These are phyloP conservation scores for Avahi laniger DNA, from an alignment of 2,797 vertebrate species.

Conservation along the genomic window DNA sequence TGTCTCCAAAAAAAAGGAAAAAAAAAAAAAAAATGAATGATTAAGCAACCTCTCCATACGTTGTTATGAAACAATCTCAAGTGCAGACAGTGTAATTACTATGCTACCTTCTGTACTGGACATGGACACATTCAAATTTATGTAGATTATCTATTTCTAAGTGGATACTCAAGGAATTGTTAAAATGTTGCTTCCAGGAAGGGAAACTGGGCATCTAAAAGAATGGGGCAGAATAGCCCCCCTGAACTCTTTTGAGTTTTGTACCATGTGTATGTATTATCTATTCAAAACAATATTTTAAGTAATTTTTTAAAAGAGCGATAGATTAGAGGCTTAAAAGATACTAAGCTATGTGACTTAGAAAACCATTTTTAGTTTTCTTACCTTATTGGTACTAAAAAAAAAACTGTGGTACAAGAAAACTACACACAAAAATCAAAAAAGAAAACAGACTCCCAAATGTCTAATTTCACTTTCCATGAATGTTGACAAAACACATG, in stretches of 20 bases:
- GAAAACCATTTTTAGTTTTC: neutral
- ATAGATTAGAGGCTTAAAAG: neutral
- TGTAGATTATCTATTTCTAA: neutral
- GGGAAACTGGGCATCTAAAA: neutral
- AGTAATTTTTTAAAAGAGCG: neutral
- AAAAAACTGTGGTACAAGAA: neutral
- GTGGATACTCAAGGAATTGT: neutral
- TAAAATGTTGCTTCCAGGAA: neutral
- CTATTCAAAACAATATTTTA: neutral
- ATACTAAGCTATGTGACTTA: neutral
- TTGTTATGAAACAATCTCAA: neutral
- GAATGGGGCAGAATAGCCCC: accelerated
- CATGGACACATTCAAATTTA: neutral
- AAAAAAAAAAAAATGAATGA: neutral
- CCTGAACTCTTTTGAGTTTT: neutral
- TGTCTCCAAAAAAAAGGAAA: neutral
- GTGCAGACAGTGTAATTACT: neutral
- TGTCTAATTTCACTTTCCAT: neutral
- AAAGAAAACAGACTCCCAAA: neutral
- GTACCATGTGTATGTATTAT: neutral
- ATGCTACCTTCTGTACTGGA: neutral
- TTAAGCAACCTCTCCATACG: neutral
- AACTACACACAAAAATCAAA: neutral
- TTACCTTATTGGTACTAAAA: neutral
- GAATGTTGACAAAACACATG: neutral